Base-by-base conservation (phyloP, 35 echinoderm and acorn worm genomes). In the Lytechinus variegatus region DNA sequence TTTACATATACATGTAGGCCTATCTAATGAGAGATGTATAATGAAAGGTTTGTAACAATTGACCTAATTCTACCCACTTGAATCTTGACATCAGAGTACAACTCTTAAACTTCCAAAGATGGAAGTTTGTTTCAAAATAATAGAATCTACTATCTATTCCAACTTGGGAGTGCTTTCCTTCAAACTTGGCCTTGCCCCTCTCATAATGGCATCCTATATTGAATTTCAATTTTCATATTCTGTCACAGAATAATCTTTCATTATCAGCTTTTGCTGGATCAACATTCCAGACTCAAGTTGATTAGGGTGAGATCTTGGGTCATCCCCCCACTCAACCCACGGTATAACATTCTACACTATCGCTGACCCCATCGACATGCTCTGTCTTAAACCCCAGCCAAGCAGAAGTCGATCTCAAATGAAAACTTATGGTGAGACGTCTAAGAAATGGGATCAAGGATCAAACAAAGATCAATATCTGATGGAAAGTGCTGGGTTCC, bases 191-290 rank as follows among this genome's bases (percentile, higher is more conserved):
- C 66, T 79, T 79, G 66, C 14, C 66, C 66, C 66, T 79, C 16
- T 5, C 19, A 79, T 79, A 79, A 79, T 79, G 66, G 66, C 66
- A 79, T 79, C 66, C 66, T 79, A 79, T 79, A 79, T 79, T 24
- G 66, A n/a, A 79, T 79, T 79, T 79, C 66, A 79, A 24, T 79
- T 79, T 79, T n/a, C 66, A 79, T 79, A 79, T 79, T 79, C 21
- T 16, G 14, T 16, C 19, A n/a, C 16, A 16, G 21, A 79, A 79
- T 79, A 79, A 79, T 79, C 66, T 79, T 79, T 79, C 66, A 79
- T 79, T 79, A 79, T 79, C 66, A 79, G 66, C 66, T 79, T 79
- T 79, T 79, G 66, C 66, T 79, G 66, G 66, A 79, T 79, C 66
- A 79, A 79, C 66, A 79, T 79, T 79, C 66, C 66, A 79, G 66